These are phyloP conservation scores for Eupeodes latifasciatus DNA, from an alignment of 2,888 invertebrate species.

Conservation along the genomic window DNA sequence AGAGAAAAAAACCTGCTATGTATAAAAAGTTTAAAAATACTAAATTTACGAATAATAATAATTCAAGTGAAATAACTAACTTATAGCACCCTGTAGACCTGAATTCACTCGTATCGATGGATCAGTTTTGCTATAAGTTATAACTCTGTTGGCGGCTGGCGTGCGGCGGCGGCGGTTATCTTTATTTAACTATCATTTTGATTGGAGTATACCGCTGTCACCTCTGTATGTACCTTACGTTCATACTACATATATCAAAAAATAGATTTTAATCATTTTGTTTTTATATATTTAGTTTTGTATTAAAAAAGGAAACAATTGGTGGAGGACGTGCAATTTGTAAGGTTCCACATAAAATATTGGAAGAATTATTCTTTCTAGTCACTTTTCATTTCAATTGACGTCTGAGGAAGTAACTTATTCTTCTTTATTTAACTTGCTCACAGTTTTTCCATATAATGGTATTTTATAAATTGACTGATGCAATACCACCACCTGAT, in stretches of 20 bases:
- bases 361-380: neutral
- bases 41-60: too few relatives aligned
- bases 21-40: too few relatives aligned
- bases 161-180: neutral
- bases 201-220: neutral
- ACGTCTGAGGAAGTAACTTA: neutral
- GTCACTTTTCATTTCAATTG: neutral
- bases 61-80: too few relatives aligned
- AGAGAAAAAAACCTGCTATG: too few relatives aligned
- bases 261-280: neutral
- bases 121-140: too few relatives aligned
- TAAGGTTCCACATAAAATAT: conserved; percentile 23
- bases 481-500: neutral
- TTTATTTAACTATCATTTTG: neutral
- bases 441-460: neutral
- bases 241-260: neutral
- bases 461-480: neutral
- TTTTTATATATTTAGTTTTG: neutral
- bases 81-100: too few relatives aligned
- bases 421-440: neutral
- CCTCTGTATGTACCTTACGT: neutral
- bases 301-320: neutral
- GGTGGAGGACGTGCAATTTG: conserved; percentile 58
- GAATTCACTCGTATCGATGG: too few relatives aligned
- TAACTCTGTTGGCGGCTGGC: too few relatives aligned